Evolutionary conservation across 2,888 invertebrate genomes (phyloP).

Genomic region (Encarsia formosa): DNA sequence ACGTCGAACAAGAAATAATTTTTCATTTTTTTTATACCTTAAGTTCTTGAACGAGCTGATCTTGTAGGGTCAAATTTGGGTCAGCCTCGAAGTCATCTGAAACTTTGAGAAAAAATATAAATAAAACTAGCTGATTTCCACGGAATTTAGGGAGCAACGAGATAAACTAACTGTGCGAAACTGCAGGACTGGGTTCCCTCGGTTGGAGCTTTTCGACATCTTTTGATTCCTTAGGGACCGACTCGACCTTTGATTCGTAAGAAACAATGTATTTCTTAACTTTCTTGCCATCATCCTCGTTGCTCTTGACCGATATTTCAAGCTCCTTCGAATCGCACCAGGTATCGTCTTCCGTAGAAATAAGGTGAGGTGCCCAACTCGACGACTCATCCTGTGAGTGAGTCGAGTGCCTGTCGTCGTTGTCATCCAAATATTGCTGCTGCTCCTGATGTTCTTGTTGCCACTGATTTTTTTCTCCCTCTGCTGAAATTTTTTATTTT

Average conservation of each 20-base stretch:
- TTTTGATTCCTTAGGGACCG: slow-evolving; percentile 33
- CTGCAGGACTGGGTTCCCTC: slow-evolving; percentile 39
- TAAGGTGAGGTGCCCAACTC: slow-evolving; percentile 16
- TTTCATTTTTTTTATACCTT: slow-evolving; percentile 38
- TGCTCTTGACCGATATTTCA: slow-evolving; percentile 42
- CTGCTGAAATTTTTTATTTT: slow-evolving; percentile 4
- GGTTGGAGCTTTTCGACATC: slow-evolving; percentile 33
- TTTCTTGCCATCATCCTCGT: slow-evolving; percentile 39
- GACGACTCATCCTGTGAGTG: slow-evolving; percentile 25
- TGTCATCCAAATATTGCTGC: slow-evolving; percentile 25
- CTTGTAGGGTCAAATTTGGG: slow-evolving; percentile 46
- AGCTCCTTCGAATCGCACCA: slow-evolving; percentile 41
- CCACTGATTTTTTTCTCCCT: slow-evolving; percentile 1
- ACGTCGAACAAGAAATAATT: too few species aligned
- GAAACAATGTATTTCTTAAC: slow-evolving; percentile 48
- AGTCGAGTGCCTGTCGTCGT: slow-evolving; percentile 20
- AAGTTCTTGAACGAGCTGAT: slow-evolving; percentile 49
- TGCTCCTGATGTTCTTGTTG: slow-evolving; percentile 24
- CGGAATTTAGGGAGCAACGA: background rate
- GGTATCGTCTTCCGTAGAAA: slow-evolving; percentile 7
- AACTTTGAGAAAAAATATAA: slow-evolving; percentile 25
- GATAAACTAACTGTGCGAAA: slow-evolving; percentile 39
- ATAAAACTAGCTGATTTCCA: background rate
- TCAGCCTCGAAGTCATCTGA: slow-evolving; percentile 49
- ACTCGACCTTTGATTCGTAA: slow-evolving; percentile 47